Base-by-base conservation (phyloP, 2,888 invertebrate species). In the Onchidella celtica region DNA sequence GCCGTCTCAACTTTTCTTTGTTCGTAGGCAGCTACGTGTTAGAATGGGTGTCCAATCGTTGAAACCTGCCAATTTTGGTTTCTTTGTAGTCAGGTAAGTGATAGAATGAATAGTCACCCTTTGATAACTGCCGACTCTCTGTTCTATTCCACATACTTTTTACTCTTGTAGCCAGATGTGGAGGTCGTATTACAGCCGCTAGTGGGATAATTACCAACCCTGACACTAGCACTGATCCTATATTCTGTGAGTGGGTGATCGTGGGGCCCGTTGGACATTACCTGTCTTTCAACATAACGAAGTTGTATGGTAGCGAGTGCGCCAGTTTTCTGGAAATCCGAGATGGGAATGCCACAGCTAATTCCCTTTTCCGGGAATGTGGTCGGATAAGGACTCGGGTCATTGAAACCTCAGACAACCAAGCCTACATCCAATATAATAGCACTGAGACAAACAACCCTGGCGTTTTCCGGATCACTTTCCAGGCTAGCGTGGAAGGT, bases 231-330 rank as follows among this genome's bases (percentile, higher is more conserved):
- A 90, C 93, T 32, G 87, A 93, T 36, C 95, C 96, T 84, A 94
- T 24, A n/a, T 61, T 34, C 63, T 98, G 98, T 92, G 94, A 95
- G 70, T 98, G 97, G 96, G 94, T 94, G 82, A 94, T 98, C 32
- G 85, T 87, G 47, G 93, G 90, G 2, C 92, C 92, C 0, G 84
- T 86, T 0, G 93, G 93, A 4, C 93, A 93, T 82, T 92, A 85
- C 81, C 59, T 93, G 59, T 90, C 89, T 72, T 87, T 93, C 83
- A 88, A 89, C 76, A 90, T 92, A 72, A 85, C 85, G 3, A 70
- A 75, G 21, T 88, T 90, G 3, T 85, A 90, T 2, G 24, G 47
- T 2, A n/a, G 47, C 3, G 93, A 93, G 84, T 94, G 94, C 83
- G 68, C 84, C 9, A 92, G 92, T 75, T 90, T 79, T 68, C 55